These are phyloP conservation scores for Urocitellus parryii DNA, from an alignment of 2,113 vertebrate genomes.

Conservation along the genomic window DNA sequence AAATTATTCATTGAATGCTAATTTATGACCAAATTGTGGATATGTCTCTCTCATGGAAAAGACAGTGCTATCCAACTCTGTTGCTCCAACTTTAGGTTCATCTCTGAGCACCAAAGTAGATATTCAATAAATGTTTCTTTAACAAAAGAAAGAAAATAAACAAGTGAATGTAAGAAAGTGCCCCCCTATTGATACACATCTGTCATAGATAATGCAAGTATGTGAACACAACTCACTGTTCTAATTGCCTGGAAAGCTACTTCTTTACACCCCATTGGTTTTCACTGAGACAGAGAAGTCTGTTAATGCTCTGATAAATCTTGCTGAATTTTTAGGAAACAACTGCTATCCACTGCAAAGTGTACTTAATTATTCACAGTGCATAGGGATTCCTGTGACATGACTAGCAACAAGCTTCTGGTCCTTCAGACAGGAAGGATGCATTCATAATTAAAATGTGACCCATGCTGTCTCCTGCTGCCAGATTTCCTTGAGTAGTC, in stretches of 20 bases:
- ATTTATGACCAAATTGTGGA: conserved; percentile 46
- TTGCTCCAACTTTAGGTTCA: conserved; percentile 20
- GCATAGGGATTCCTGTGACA: conserved; percentile 54
- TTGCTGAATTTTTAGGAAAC: conserved; percentile 70
- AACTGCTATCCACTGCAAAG: conserved; percentile 55
- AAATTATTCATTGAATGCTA: conserved; percentile 43
- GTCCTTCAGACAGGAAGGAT: conserved; percentile 61
- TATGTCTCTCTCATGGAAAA: conserved; percentile 4
- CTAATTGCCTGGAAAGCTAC: conserved; percentile 70
- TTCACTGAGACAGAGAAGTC: conserved; percentile 47
- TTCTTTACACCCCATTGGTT: conserved; percentile 33
- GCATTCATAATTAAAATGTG: conserved; percentile 79
- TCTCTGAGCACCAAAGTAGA: not conserved
- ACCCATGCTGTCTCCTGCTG: conserved; percentile 74
- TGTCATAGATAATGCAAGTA: conserved; percentile 35
- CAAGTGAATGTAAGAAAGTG: not conserved
- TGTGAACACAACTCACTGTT: conserved; percentile 37
- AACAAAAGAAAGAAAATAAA: conserved; percentile 54
- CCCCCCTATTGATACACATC: not conserved
- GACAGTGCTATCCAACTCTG: not conserved
- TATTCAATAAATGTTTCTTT: conserved; percentile 38
- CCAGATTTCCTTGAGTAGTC: conserved; percentile 80
- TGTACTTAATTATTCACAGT: conserved; percentile 73
- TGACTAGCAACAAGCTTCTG: conserved; percentile 70
- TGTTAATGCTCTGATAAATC: conserved; percentile 71